These are phyloP conservation scores for Chymomyza costata DNA, from an alignment of 1,140 invertebrate genomes.

Conservation along the genomic window DNA sequence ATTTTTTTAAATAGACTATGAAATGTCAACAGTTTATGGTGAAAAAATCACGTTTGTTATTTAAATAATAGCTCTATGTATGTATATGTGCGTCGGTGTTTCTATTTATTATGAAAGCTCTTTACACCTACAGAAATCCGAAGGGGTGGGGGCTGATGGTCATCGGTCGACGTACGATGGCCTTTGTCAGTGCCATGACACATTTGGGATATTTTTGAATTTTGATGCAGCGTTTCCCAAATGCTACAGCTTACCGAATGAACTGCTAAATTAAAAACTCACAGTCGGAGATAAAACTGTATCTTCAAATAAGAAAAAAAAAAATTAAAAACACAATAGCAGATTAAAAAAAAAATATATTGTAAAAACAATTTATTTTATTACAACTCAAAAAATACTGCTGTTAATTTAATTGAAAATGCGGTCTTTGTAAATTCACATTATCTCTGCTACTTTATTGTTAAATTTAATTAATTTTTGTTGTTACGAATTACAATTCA, in stretches of 20 bases:
- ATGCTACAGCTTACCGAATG: too few relatives aligned
- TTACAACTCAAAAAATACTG: conserved; percentile 11
- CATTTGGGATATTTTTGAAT: conserved; percentile 34
- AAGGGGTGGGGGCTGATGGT: too few relatives aligned
- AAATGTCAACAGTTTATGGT: not conserved
- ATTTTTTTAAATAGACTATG: not conserved
- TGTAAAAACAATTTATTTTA: conserved; percentile 26
- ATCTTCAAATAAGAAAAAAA: conserved; percentile 1
- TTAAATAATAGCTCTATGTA: conserved; percentile 7
- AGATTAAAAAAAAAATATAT: too few relatives aligned
- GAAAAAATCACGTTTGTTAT: conserved; percentile 16
- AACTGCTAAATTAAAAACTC: too few relatives aligned
- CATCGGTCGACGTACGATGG: too few relatives aligned
- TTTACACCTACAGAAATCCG: conserved; percentile 3
- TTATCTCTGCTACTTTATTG: conserved; percentile 52
- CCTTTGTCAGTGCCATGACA: too few relatives aligned
- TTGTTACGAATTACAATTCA: conserved; percentile 9
- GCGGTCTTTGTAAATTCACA: conserved; percentile 55
- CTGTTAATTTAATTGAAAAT: conserved; percentile 67
- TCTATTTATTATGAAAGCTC: too few relatives aligned
- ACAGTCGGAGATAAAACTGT: too few relatives aligned
- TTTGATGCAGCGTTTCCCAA: conserved; percentile 2
- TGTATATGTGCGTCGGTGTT: conserved; percentile 28
- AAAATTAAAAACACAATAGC: conserved; percentile 19
- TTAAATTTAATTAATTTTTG: conserved; percentile 64